phyloP scores from a whole-genome alignment of 2,113 vertebrate genomes.

The Brachionichthys hirsutus region DNA sequence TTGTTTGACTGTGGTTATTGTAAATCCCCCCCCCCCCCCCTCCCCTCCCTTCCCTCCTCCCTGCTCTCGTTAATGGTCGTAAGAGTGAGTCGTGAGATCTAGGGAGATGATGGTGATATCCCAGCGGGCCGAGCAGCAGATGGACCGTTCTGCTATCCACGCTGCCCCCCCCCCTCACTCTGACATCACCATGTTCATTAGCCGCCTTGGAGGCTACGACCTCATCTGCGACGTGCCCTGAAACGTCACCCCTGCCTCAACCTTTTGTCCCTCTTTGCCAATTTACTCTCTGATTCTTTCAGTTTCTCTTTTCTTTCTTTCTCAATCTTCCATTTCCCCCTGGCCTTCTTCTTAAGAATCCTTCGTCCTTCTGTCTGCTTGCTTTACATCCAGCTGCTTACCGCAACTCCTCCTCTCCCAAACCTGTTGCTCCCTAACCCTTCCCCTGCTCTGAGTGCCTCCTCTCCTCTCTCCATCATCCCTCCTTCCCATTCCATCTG shows the following conservation, averaged over 20 bases:
- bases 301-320: too few relatives aligned
- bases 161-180: slow-evolving; percentile 9
- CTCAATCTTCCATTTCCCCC: slow-evolving; percentile 25
- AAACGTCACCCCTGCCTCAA: slow-evolving; percentile 1
- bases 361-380: slow-evolving; percentile 13
- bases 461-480: slow-evolving; percentile 18
- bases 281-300: slow-evolving; percentile 20
- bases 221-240: slow-evolving; percentile 19
- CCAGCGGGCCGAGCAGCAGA: slow-evolving; percentile 59
- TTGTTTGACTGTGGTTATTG: too few relatives aligned
- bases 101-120: slow-evolving; percentile 53
- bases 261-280: slow-evolving; percentile 5
- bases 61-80: slow-evolving; percentile 35
- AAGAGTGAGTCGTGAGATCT: slow-evolving; percentile 47
- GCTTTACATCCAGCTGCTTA: background rate
- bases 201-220: slow-evolving; percentile 37
- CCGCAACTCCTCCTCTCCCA: slow-evolving; percentile 29
- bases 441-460: slow-evolving; percentile 6
- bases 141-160: slow-evolving; percentile 43
- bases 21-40: background rate
- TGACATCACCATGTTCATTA: slow-evolving; percentile 63
- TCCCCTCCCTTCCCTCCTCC: background rate
- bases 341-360: slow-evolving; percentile 15
- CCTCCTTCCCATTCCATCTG: slow-evolving; percentile 54
- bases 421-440: slow-evolving; percentile 59